Percentiles rank a stretch among this genome's conserved stretches.
Evolutionary conservation across 2,888 invertebrate species (phyloP).

Genomic region (Acanthosepion esculentum): DNA sequence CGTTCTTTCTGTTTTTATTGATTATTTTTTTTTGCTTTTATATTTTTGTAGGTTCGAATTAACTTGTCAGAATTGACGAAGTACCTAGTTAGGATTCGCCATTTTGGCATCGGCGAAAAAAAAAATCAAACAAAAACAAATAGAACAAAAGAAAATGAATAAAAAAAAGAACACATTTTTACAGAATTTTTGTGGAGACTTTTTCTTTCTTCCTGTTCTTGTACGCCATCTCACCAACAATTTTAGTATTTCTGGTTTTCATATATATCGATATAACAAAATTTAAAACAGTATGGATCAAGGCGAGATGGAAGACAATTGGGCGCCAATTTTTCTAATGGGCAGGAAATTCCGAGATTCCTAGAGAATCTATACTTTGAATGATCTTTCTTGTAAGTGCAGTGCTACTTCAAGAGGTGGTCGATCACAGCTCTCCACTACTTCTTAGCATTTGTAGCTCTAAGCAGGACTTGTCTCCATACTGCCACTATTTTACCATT

Average conservation of each 20-base stretch:
- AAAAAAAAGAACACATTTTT: background rate
- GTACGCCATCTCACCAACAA: too few species aligned
- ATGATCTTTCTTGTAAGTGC: too few species aligned
- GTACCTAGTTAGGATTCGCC: background rate
- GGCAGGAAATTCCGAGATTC: too few species aligned
- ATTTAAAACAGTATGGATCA: background rate
- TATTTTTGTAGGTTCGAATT: background rate
- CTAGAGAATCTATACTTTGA: too few species aligned
- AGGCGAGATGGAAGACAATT: too few species aligned
- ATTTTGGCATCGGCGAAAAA: background rate
- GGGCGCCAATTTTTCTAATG: too few species aligned
- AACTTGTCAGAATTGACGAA: slow-evolving; percentile 20
- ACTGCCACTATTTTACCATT: too few species aligned
- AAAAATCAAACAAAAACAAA: background rate
- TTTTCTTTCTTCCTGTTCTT: background rate
- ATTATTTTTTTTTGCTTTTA: background rate
- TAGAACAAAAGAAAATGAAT: background rate
- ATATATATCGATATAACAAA: background rate
- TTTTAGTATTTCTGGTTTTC: background rate
- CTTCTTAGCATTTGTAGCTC: too few species aligned
- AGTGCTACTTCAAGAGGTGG: too few species aligned
- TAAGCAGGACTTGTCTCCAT: too few species aligned
- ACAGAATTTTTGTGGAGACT: background rate
- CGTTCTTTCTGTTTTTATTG: too few species aligned
- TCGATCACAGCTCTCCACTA: too few species aligned